Evolutionary conservation across 2,797 vertebrate species (phyloP).

Genomic region (Alectoris magna): DNA sequence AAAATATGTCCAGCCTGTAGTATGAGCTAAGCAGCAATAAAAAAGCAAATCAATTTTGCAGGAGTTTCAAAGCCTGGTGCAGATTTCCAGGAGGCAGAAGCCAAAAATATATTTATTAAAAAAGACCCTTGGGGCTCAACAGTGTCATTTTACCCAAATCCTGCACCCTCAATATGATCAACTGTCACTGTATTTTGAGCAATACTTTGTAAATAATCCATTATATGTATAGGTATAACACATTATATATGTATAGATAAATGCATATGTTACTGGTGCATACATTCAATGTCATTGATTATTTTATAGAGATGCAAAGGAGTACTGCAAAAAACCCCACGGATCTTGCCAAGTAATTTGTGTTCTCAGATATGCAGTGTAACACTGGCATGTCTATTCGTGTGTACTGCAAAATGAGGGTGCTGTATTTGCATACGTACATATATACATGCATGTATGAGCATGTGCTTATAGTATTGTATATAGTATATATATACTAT

Average conservation of each 20-base stretch:
- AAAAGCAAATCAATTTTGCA: constrained; percentile 69
- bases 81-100: constrained; percentile 61
- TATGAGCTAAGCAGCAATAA: constrained; percentile 61
- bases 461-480: accelerated
- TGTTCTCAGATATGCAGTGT: not conserved
- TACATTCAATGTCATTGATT: not conserved
- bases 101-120: constrained; percentile 66
- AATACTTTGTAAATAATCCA: constrained; percentile 39
- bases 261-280: not conserved
- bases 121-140: constrained; percentile 33
- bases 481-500: too few species aligned
- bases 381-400: not conserved
- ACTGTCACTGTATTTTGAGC: constrained; percentile 18
- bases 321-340: not conserved
- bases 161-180: constrained; percentile 7
- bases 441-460: accelerated
- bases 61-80: constrained; percentile 55
- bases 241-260: not conserved
- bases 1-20: constrained; percentile 38
- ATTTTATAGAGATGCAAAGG: not conserved
- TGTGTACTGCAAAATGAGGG: not conserved
- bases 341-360: not conserved
- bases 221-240: constrained; percentile 1
- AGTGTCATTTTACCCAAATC: constrained; percentile 27
- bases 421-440: not conserved